Base-by-base conservation (phyloP, 1,140 invertebrate genomes). In the Drosophila elegans region DNA sequence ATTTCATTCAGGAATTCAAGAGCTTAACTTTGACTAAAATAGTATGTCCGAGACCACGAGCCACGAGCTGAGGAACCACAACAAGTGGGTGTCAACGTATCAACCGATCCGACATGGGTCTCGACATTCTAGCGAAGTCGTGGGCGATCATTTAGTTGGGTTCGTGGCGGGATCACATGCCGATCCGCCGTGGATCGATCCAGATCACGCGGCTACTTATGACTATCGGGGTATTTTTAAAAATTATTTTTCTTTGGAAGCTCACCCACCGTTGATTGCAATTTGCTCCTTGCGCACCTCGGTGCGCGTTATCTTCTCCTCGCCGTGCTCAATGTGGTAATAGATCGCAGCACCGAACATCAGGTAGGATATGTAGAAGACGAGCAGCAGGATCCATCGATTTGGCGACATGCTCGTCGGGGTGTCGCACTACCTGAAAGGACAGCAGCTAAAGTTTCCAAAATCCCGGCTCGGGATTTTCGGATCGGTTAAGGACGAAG, bases 341-440 rank as follows among this genome's bases (percentile, higher is more conserved):
- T 97, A 97, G 62, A 97, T 95, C 48, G 94, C 95, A 3, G 96
- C 96, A 11, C 96, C 96, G 56, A 97, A 93, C 78, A 96, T 92
- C 57, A 97, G 92, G 90, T 97, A 97, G 34, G 95, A 94, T 45
- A 96, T 94, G 78, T 96, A 96, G 67, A 97, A 93, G 74, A 95
- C 94, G 74, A 96, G 93, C 92, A 97, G 93, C 52, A 95, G 94
- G 44, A 96, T 94, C 94, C 96, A 95, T 93, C 96, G 95, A 93
- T 95, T 96, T 90, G 96, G 96, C 91, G 96, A 96, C 96, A 97
- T 96, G 57, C 76, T 86, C 82, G 61, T n/a, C 74, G 73, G 38
- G 36, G 46, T 29, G 36, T 76, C 80, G 80, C 67, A 74, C 45
- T 61, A 82, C 57, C 78, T 81, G 73, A 53, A 77, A 77, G 54